Evolutionary conservation across 2,888 invertebrate species (phyloP).

Genomic region (Ommatoiulus sabulosus): DNA sequence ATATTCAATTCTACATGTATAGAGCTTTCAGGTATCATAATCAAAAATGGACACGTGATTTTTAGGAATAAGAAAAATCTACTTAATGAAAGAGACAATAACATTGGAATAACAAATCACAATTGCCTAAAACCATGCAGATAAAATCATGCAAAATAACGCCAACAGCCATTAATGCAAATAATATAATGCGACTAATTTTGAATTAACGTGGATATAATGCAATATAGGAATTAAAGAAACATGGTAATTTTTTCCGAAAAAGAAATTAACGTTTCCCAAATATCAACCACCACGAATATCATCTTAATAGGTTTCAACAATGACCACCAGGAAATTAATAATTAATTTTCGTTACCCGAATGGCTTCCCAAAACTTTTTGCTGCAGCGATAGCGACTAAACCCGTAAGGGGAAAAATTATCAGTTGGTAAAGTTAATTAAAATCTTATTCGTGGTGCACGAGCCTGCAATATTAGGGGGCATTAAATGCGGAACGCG

Average conservation of each 20-base stretch:
- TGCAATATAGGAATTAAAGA: neutral
- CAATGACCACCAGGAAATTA: neutral
- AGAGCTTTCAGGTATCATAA: no score
- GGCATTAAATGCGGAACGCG: slow-evolving; percentile 37
- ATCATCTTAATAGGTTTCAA: neutral
- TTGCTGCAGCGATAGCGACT: neutral
- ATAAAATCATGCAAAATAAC: no score
- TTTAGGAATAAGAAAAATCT: no score
- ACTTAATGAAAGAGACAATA: no score
- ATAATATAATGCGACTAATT: no score
- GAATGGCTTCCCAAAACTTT: neutral
- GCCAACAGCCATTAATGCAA: no score
- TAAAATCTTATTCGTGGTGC: slow-evolving; percentile 5
- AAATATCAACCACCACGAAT: neutral
- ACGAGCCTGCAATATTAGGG: slow-evolving; percentile 33
- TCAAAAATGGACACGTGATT: no score
- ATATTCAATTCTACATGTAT: no score
- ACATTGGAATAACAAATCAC: no score
- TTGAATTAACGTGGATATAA: no score
- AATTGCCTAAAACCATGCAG: no score
- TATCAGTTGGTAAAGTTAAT: slow-evolving; percentile 41
- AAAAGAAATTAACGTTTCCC: neutral
- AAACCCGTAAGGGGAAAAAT: neutral
- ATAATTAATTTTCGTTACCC: slow-evolving; percentile 13
- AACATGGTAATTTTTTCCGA: neutral